Percentiles rank a stretch among this genome's conserved stretches.
Evolutionary conservation across 2,797 vertebrate genomes (phyloP).

Genomic region (Simalia tracyae): DNA sequence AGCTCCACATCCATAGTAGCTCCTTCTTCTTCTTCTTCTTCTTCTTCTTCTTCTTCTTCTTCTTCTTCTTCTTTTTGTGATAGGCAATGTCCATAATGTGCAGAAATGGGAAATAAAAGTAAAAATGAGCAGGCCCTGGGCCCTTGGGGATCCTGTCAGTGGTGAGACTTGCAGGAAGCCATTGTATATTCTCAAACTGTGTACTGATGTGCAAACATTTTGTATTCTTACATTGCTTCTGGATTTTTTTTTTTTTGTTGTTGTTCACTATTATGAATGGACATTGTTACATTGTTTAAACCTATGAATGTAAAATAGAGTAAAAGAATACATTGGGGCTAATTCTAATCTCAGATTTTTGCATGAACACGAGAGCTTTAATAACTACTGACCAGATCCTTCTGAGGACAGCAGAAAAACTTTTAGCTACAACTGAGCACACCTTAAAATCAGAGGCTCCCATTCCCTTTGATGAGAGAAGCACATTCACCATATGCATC

Average conservation of each 20-base stretch:
- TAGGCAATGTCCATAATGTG: not conserved
- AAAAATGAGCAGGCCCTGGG: not conserved
- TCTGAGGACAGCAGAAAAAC: not conserved
- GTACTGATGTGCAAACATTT: not conserved
- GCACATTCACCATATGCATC: not conserved
- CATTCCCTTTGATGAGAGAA: not conserved
- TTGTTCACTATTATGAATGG: constrained; percentile 42
- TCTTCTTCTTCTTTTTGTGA: not conserved
- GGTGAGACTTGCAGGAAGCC: not conserved
- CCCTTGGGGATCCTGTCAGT: not conserved
- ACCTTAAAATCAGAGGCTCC: not conserved
- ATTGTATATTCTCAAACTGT: not conserved
- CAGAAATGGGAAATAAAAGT: not conserved
- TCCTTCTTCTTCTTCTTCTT: not conserved
- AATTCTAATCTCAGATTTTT: not conserved
- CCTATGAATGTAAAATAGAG: constrained; percentile 59
- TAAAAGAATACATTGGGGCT: constrained; percentile 48
- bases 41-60: not conserved
- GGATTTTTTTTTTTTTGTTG: not conserved
- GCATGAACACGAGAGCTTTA: not conserved
- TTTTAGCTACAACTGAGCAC: not conserved
- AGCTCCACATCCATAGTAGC: not conserved
- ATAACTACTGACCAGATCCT: not conserved
- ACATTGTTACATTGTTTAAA: constrained; percentile 52
- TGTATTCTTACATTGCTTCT: not conserved